Percentiles rank a stretch among this genome's conserved stretches.
Evolutionary conservation across 1,140 invertebrate genomes (phyloP).

Genomic region (Pogonomyrmex californicus): DNA sequence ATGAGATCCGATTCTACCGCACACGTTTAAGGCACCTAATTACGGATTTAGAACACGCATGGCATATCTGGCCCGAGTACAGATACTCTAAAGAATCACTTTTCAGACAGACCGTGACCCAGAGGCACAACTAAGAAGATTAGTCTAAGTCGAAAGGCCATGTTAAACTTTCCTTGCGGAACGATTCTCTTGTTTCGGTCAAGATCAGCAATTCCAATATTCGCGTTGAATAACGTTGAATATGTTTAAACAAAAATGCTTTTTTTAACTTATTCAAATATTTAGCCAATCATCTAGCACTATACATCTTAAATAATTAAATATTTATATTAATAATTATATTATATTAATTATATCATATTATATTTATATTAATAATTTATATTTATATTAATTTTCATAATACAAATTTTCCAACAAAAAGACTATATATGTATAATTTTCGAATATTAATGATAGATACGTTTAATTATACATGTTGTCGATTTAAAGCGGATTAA

Average conservation of each 20-base stretch:
- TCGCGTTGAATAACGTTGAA: not conserved
- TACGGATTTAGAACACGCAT: constrained; percentile 57
- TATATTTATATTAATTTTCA: not conserved
- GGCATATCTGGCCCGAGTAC: constrained; percentile 22
- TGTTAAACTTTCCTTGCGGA: constrained; percentile 2
- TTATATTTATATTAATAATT: not conserved
- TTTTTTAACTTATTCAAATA: not conserved
- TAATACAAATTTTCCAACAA: not conserved
- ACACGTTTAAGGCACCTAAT: constrained; percentile 38
- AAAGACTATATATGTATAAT: not conserved
- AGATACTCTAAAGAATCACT: constrained; percentile 36
- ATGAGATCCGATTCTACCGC: not conserved
- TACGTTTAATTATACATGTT: not conserved
- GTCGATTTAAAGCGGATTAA: not conserved
- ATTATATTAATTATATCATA: not conserved
- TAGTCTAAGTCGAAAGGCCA: constrained; percentile 20
- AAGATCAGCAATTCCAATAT: constrained; percentile 19
- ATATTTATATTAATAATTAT: not conserved
- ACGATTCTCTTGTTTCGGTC: not conserved
- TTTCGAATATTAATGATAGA: not conserved
- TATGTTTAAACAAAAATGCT: not conserved
- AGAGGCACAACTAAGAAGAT: constrained; percentile 15
- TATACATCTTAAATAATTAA: not conserved
- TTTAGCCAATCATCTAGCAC: not conserved
- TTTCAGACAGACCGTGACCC: constrained; percentile 50